Evolutionary conservation across 2,113 vertebrate genomes (phyloP).

Genomic region (Corythornis madagascariensis): DNA sequence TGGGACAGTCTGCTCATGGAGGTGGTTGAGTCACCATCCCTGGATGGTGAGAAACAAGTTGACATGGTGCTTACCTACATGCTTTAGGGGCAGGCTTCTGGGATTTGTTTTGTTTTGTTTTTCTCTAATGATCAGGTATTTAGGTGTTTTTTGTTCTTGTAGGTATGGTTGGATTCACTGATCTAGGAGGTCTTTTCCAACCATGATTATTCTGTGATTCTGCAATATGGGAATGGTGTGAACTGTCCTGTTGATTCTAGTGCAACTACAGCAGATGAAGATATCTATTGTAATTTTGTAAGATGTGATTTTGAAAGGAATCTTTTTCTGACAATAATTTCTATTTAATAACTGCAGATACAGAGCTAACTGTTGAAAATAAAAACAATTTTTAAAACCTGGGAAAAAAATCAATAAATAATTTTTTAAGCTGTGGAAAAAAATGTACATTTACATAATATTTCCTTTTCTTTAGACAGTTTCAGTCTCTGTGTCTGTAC

Average conservation of each 20-base stretch:
- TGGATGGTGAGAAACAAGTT: too few relatives aligned
- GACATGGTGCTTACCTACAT: too few relatives aligned
- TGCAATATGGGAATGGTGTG: background rate
- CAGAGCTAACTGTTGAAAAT: background rate
- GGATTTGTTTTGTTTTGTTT: too few relatives aligned
- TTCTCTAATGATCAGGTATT: too few relatives aligned
- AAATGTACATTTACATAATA: background rate
- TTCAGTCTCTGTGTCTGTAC: conserved; percentile 94
- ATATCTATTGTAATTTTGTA: background rate
- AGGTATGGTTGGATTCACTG: too few relatives aligned
- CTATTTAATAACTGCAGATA: background rate
- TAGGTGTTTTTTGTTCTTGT: too few relatives aligned
- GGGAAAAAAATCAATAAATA: background rate
- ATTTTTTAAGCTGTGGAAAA: background rate
- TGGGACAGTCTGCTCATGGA: too few relatives aligned
- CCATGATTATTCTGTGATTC: background rate
- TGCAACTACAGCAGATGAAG: background rate
- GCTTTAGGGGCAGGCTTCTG: too few relatives aligned
- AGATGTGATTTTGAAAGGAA: background rate
- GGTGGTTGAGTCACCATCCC: too few relatives aligned
- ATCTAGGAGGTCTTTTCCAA: too few relatives aligned
- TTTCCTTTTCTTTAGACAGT: conserved; percentile 82
- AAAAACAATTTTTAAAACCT: background rate
- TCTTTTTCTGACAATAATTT: background rate
- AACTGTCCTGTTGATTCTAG: background rate